These are phyloP conservation scores for Saiga tatarica DNA, from an alignment of 2,113 vertebrate species.

Conservation along the genomic window DNA sequence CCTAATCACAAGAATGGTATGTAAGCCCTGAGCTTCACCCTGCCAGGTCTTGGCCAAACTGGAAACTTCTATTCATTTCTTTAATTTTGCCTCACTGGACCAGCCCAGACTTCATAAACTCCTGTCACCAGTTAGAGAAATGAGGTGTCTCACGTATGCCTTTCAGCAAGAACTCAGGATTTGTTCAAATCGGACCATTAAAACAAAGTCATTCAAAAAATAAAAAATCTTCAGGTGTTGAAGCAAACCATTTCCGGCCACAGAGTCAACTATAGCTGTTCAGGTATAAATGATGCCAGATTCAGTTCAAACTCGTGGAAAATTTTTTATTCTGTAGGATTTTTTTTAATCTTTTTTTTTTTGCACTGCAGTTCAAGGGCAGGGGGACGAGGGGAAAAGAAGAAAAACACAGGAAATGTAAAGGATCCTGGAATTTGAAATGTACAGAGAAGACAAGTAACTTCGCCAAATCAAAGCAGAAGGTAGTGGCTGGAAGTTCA, in stretches of 20 bases:
- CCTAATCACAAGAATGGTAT: background rate
- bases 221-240: conserved; percentile 64
- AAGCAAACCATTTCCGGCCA: conserved; percentile 72
- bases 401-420: conserved; percentile 75
- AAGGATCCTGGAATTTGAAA: conserved; percentile 78
- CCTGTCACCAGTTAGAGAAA: conserved; percentile 47
- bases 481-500: conserved; percentile 74
- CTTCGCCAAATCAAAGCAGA: conserved; percentile 67
- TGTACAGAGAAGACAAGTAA: conserved; percentile 68
- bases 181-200: conserved; percentile 72
- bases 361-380: background rate
- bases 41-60: background rate
- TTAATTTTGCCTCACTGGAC: background rate
- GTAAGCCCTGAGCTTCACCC: background rate
- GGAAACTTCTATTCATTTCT: background rate
- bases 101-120: conserved; percentile 42
- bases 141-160: background rate
- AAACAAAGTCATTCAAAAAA: conserved; percentile 46
- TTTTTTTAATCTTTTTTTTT: background rate
- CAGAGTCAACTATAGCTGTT: conserved; percentile 61
- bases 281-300: conserved; percentile 65
- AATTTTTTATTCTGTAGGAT: conserved; percentile 46
- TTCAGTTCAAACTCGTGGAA: conserved; percentile 69
- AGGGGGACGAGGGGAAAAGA: background rate
- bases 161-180: conserved; percentile 63